These are phyloP conservation scores for Podotricha telesiphe DNA, from an alignment of 2,888 invertebrate species.

Conservation along the genomic window DNA sequence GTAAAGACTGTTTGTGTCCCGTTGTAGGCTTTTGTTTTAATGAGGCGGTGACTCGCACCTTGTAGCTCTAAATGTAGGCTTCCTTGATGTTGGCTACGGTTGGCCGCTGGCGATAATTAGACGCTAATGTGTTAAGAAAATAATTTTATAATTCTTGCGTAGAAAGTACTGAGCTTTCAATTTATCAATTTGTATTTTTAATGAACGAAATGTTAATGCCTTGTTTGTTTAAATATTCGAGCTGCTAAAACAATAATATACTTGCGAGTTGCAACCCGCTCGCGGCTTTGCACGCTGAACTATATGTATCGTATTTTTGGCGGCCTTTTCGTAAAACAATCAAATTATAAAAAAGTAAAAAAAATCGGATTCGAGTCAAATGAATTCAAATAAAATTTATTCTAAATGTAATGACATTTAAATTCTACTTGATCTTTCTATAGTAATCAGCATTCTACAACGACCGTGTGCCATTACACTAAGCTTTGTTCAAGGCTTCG, in stretches of 20 bases:
- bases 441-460: background rate
- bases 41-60: slow-evolving; percentile 37
- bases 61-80: slow-evolving; percentile 37
- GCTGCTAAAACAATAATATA: background rate
- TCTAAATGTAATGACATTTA: background rate
- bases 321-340: too few relatives aligned
- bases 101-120: slow-evolving; percentile 18
- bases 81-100: slow-evolving; percentile 31
- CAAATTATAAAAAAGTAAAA: too few relatives aligned
- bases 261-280: too few relatives aligned
- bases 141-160: slow-evolving; percentile 12
- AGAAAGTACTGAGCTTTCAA: background rate
- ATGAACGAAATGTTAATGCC: too few relatives aligned
- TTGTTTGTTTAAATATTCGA: background rate
- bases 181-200: background rate
- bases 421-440: background rate
- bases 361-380: background rate
- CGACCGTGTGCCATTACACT: background rate
- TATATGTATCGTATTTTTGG: too few relatives aligned
- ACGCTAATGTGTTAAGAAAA: slow-evolving; percentile 26
- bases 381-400: background rate
- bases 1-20: slow-evolving; percentile 39
- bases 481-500: slow-evolving; percentile 1
- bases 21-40: slow-evolving; percentile 39
- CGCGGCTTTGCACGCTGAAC: too few relatives aligned